A percentile compares a stretch with the other conserved stretches of the same genome.
These are phyloP conservation scores for Phyllopteryx taeniolatus DNA, from an alignment of 2,113 vertebrate genomes.

Conservation along the genomic window DNA sequence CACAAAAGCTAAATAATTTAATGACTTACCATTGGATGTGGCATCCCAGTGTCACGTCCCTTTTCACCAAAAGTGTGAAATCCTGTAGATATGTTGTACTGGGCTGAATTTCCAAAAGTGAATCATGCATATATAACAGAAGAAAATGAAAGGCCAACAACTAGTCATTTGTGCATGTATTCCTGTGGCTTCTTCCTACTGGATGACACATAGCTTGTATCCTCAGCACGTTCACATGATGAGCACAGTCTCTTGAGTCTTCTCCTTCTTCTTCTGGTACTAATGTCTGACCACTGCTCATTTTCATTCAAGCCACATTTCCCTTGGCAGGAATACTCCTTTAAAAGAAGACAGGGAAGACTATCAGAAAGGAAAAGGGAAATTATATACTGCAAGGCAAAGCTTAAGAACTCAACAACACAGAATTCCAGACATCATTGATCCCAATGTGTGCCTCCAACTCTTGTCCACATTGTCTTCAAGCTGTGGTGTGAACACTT, in stretches of 20 bases:
- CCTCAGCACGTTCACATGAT: not conserved
- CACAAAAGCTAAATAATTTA: constrained; percentile 15
- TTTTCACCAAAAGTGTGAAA: constrained; percentile 11
- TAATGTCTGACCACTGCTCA: constrained; percentile 37
- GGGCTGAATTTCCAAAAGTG: constrained; percentile 9
- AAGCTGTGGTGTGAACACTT: constrained; percentile 47
- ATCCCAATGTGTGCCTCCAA: constrained; percentile 32
- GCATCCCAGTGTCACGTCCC: constrained; percentile 10
- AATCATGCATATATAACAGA: not conserved
- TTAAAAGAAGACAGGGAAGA: constrained; percentile 39
- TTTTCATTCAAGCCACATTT: constrained; percentile 61
- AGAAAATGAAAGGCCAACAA: constrained; percentile 20
- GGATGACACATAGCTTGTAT: constrained; percentile 16
- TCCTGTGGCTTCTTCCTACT: constrained; percentile 28
- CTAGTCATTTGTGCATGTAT: constrained; percentile 21
- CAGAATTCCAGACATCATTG: constrained; percentile 59
- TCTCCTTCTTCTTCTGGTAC: constrained; percentile 38
- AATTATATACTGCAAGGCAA: constrained; percentile 32
- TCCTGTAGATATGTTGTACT: constrained; percentile 4
- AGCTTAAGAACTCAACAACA: constrained; percentile 37
- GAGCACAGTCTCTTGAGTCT: constrained; percentile 2
- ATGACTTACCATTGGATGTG: constrained; percentile 48
- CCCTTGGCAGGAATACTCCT: constrained; percentile 38
- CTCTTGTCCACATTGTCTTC: constrained; percentile 54
- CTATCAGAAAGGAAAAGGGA: constrained; percentile 24